Conservation (phyloP, 2,888 invertebrate species). For the Drosophila pegasa region DNA sequence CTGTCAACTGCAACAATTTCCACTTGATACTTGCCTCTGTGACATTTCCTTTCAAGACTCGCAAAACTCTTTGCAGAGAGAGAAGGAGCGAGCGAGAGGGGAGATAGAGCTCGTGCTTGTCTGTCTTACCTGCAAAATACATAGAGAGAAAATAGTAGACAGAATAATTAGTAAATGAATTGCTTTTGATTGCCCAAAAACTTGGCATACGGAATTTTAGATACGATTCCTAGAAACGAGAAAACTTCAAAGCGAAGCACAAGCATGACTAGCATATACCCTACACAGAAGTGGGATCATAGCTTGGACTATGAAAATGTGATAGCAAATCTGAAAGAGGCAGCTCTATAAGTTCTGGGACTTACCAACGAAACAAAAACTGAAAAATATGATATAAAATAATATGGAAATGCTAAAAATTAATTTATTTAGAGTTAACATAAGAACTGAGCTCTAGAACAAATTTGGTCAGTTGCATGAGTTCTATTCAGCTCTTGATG, state of each 20-base stretch:
- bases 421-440: too few relatives aligned
- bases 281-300: background rate
- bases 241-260: background rate
- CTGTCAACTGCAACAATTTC: conserved; percentile 8
- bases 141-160: conserved; percentile 22
- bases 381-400: too few relatives aligned
- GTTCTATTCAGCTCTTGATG: background rate
- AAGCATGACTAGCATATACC: background rate
- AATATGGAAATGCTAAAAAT: too few relatives aligned
- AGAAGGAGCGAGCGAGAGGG: background rate
- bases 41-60: conserved; percentile 41
- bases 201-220: conserved; percentile 34
- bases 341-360: background rate
- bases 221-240: conserved; percentile 2
- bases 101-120: conserved; percentile 1
- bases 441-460: too few relatives aligned
- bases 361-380: too few relatives aligned
- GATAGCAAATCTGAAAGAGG: background rate
- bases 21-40: conserved; percentile 18
- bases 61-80: background rate
- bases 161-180: conserved; percentile 50
- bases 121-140: conserved; percentile 50
- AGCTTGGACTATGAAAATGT: background rate
- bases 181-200: conserved; percentile 35
- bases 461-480: too few relatives aligned